Evolutionary conservation across 2,113 vertebrate species (phyloP), one percentile per base, ranked within the genome.

Genomic region (Campylomormyrus tamandua): DNA sequence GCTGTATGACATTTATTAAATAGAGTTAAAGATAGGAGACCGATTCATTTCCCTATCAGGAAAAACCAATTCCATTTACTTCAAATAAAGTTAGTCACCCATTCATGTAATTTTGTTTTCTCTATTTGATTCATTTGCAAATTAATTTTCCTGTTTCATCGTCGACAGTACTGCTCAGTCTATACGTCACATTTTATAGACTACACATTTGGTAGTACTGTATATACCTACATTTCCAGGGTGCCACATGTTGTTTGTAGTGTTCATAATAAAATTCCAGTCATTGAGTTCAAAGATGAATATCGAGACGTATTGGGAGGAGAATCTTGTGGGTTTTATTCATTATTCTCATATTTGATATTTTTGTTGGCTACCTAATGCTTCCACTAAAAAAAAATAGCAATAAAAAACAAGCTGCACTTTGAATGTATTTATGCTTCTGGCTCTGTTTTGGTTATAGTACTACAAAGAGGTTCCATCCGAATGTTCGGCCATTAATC

Each of bases 91-190:
- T 42, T 80, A 42, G 74, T 19, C 74, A 80, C 35, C 74, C 74
- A 80, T 80, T 80, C 35, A 80, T 77, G 46, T 85, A 48, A 85
- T 80, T 42, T 80, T 80, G 74, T 80, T 80, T 80, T 80, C 31
- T 39, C 15, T 80, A 19, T 80, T 80, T 80, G 35, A 80, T 80
- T 42, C 35, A 80, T 80, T 35, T 17, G 35, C 35, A 80, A 42
- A 42, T 80, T 80, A 80, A 80, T 80, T 42, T 80, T 80, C 74
- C 17, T 80, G 74, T 80, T 80, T 80, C 74, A 80, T 39, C 1
- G 74, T 42, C 13, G 35, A 39, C 31, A 19, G 74, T 2, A 86
- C 10, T 86, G 46, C 24, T 48, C 46, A 27, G 9, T 86, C n/a
- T 86, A 11, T n/a, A 84, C 80, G n/a, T 45, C 5, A 1, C 3